These are phyloP conservation scores for Takifugu ocellatus DNA, from an alignment of 2,797 vertebrate species.

Conservation along the genomic window DNA sequence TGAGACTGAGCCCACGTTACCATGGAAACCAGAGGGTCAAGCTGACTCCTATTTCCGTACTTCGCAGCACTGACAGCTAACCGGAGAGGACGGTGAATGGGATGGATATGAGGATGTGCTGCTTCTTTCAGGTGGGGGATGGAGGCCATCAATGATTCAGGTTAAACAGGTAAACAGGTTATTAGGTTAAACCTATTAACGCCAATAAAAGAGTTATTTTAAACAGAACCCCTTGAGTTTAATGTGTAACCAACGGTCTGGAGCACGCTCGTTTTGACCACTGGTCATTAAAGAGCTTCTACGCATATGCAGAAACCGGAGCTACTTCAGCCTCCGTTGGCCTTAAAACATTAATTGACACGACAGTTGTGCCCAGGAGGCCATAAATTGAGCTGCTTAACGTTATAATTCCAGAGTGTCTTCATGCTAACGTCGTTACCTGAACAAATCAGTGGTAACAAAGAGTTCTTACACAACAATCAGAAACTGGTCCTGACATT, in stretches of 20 bases:
- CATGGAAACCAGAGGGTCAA: conserved; percentile 69
- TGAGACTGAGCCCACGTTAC: conserved; percentile 61
- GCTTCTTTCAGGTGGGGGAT: too few species aligned
- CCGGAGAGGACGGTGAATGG: conserved; percentile 16
- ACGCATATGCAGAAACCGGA: conserved; percentile 1
- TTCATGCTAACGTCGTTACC: conserved; percentile 2
- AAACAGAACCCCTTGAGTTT: too few species aligned
- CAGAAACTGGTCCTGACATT: too few species aligned
- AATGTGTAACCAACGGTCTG: too few species aligned
- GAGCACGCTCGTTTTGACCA: background rate
- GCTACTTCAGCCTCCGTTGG: conserved; percentile 8
- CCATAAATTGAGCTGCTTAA: conserved; percentile 28
- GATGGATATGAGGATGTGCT: background rate
- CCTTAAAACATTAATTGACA: conserved; percentile 29
- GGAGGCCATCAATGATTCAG: too few species aligned
- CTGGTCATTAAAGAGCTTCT: background rate
- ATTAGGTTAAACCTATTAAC: too few species aligned
- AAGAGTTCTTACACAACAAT: too few species aligned
- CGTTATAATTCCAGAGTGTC: conserved; percentile 19
- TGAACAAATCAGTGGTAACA: background rate
- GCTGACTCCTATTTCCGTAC: conserved; percentile 36
- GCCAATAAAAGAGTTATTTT: too few species aligned
- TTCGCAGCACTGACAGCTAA: conserved; percentile 16
- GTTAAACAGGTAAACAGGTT: too few species aligned
- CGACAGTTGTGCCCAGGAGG: conserved; percentile 19